Evolutionary conservation across 1,140 invertebrate genomes (phyloP), one percentile per base, ranked within the genome.

Genomic region (Vollenhovia emeryi): DNA sequence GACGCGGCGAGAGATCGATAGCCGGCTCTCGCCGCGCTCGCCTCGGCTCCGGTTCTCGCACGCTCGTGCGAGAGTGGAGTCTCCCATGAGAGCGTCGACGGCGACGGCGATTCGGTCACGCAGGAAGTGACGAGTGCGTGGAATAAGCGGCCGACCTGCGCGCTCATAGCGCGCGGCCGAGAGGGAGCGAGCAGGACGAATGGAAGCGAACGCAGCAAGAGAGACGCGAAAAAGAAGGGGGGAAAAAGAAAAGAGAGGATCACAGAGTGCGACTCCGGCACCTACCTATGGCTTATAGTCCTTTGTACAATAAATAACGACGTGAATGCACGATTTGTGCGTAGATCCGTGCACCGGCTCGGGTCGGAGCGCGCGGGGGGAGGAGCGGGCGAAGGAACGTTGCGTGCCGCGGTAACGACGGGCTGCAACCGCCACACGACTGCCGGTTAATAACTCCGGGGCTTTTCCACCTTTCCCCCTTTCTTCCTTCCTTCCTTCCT

Each of bases 281-380:
- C 93, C 86, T 93, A 93, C 93, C 93, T 93, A 93, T 90, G 75
- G 33, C 87, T 87, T 91, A 93, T 90, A 93, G 91, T 93, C 91
- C 89, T 93, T 93, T 93, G 91, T 93, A 93, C 91, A 93, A 93
- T 93, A 93, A 93, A 93, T 93, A 93, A 75, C 90, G 90, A 92
- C 91, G 92, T 91, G 90, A 92, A 92, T 90, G 88, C 85, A 91
- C 88, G 87, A 50, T 50, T 18, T 50, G 48, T 18, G 48, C 48
- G 48, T 50, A 15, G 80, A 80, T 80, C 69, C 52, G 83, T 86
- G 48, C 57, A 75, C 45, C 85, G 60, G 62, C 83, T 83, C 48
- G 48, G 15, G 4, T n/a, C 15, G 15, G 40, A 43, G 55, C 69
- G 69, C 21, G 78, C 59, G 82, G 79, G 75, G 84, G 78, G 59